These are phyloP conservation scores for Gobionotothen gibberifrons DNA, from an alignment of 2,797 vertebrate species.

Conservation along the genomic window DNA sequence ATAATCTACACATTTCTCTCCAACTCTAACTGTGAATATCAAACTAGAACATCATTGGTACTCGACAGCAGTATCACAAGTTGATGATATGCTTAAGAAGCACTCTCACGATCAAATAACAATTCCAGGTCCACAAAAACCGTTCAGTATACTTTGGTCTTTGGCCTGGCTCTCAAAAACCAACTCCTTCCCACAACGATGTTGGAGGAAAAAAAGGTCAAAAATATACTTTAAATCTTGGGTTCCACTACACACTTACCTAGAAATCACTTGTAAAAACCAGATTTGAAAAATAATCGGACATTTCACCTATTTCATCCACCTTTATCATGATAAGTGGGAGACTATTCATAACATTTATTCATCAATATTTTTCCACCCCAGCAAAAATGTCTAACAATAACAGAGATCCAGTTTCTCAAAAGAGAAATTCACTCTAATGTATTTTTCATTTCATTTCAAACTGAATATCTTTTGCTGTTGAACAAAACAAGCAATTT, in stretches of 20 bases:
- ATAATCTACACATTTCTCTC: constrained; percentile 16
- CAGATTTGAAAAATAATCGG: not conserved
- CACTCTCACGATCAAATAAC: not conserved
- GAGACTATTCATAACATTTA: not conserved
- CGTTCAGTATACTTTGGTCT: not conserved
- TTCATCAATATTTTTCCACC: not conserved
- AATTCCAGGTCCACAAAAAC: constrained; percentile 7
- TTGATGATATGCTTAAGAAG: not conserved
- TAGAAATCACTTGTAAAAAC: constrained; percentile 1
- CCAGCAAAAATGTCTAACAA: not conserved
- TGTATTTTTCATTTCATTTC: not conserved
- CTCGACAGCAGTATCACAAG: constrained; percentile 10
- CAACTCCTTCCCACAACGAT: not conserved
- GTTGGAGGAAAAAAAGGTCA: constrained; percentile 11
- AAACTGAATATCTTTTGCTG: not conserved
- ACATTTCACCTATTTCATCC: not conserved
- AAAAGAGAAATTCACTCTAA: not conserved
- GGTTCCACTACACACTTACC: not conserved
- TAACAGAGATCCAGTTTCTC: not conserved
- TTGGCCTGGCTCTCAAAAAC: not conserved
- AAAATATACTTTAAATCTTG: constrained; percentile 7
- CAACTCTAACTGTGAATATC: constrained; percentile 9
- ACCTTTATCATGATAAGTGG: too few species aligned
- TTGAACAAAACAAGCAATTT: not conserved
- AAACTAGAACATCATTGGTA: constrained; percentile 13